Base-by-base conservation (phyloP, 2,113 vertebrate genomes). In the Lampris megalopsis region DNA sequence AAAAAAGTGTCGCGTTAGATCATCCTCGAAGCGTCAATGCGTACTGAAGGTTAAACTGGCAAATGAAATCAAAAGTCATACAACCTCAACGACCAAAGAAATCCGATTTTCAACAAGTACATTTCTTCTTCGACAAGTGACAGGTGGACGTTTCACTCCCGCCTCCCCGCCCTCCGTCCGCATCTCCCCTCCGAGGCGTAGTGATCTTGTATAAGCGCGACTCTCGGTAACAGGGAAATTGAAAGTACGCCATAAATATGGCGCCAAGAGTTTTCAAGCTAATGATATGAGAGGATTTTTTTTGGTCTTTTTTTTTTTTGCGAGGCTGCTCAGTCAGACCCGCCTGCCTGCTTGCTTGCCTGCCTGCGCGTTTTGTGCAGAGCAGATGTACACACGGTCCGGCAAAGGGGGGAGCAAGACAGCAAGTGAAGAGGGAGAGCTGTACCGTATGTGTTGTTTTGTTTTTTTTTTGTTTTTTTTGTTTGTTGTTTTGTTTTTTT, bases 211-310 rank as follows among this genome's bases (percentile, higher is more conserved):
- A 4, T 80, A 92, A 91, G 91, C 91, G 89, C 88, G 73, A 85
- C 71, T 75, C 79, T 95, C 95, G 94, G 94, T 93, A 93, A 94
- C 95, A 92, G 90, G 92, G 95, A 96, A 24, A 96, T 97, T 96
- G 96, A 95, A 97, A 97, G 96, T 98, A 98, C 97, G 97, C 97
- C 97, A 98, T 97, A 97, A 97, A 97, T 96, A 97, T 97, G 96
- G 97, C 96, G 96, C 96, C 97, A 97, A 97, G 95, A 95, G 94
- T 95, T 96, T 95, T 93, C 95, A 96, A 91, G 90, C 87, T 88
- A 79, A 80, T 77, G 90, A 94, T 94, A 92, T 94, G 94, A 94
- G 93, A 92, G 86, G 88, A 81, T 91, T 88, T 87, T 81, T 38
- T 36, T 67, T 75, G 53, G 68, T 71, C 71, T 52, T 70, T 72